Evolutionary conservation across 1,140 invertebrate genomes (phyloP), one percentile per base, ranked within the genome.

Genomic region (Acromyrmex heyeri): DNA sequence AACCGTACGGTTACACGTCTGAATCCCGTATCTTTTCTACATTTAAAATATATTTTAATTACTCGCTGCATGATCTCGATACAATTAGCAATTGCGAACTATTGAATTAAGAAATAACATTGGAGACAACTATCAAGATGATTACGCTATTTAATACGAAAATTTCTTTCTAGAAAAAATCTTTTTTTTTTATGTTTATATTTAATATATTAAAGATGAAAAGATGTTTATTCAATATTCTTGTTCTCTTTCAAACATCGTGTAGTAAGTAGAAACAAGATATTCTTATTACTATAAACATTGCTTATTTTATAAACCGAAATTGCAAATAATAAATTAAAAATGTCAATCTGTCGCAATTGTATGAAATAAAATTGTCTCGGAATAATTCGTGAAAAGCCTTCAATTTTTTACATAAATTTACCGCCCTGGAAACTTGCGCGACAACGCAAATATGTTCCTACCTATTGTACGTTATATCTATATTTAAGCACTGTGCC

Each of bases 31-130:
- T 82, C 64, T 90, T 73, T 67, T 38, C 50, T 79, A 30, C 34
- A 50, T 82, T 79, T 85, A 24, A 34, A 70, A 38, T 38, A 38
- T 7, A 38, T 38, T 44, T 44, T 53, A 18, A 57, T 12, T 24
- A n/a, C 27, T 10, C 14, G 21, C 38, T 14, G 12, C 48, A n/a
- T 30, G 64, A 85, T 86, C 34, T 62, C 38, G 1, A 53, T 38
- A 44, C 50, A 82, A 90, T 90, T 44, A 16, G 30, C 50, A 82
- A 90, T 90, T 44, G n/a, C 73, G 69, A 27, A 77, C 87, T 89
- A 34, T 34, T 34, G 34, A 38, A 90, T 86, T 82, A 83, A 82
- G 24, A 77, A 48, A 16, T 57, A 73, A 30, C 77, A 7, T 38
- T 12, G 6, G 21, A 50, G 34, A 78, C 78, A 24, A 1, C 24